These are phyloP conservation scores for Stenchaetothrips biformis DNA, from an alignment of 2,888 invertebrate species.

Conservation along the genomic window DNA sequence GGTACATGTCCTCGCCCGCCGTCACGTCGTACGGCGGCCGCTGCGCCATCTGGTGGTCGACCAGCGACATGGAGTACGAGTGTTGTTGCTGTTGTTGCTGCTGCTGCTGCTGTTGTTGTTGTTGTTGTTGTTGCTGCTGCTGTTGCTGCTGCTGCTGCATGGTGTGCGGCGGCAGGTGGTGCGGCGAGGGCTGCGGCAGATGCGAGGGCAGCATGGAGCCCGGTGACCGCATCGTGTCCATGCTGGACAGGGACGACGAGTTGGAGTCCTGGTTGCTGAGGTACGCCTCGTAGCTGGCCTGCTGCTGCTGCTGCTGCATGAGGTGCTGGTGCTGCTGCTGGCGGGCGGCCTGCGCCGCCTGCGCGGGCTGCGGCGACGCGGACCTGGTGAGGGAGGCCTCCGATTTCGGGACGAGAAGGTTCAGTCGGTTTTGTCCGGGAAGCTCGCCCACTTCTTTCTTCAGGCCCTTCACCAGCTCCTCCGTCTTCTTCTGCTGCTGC, in stretches of 20 bases:
- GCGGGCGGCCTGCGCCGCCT: slow-evolving; percentile 43
- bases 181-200: slow-evolving; percentile 28
- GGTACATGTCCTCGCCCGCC: not conserved
- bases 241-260: slow-evolving; percentile 62
- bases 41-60: slow-evolving; percentile 22
- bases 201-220: slow-evolving; percentile 44
- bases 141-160: slow-evolving; percentile 40
- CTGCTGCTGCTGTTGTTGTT: slow-evolving; percentile 2
- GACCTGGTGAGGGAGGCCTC: slow-evolving; percentile 39
- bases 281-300: slow-evolving; percentile 59
- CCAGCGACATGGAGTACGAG: slow-evolving; percentile 24
- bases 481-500: not conserved
- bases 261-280: slow-evolving; percentile 62
- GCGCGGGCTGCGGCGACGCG: slow-evolving; percentile 44
- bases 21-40: not conserved
- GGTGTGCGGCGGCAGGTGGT: not conserved
- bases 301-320: slow-evolving; percentile 51
- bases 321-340: slow-evolving; percentile 40
- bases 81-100: not conserved
- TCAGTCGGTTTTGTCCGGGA: not conserved
- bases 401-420: slow-evolving; percentile 42
- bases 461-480: slow-evolving; percentile 45
- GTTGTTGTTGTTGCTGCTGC: slow-evolving; percentile 12
- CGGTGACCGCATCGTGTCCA: slow-evolving; percentile 59
- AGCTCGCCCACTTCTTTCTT: slow-evolving; percentile 56